phyloP scores from a whole-genome alignment of 1,140 invertebrate species.

The Macrocentrus cingulum region DNA sequence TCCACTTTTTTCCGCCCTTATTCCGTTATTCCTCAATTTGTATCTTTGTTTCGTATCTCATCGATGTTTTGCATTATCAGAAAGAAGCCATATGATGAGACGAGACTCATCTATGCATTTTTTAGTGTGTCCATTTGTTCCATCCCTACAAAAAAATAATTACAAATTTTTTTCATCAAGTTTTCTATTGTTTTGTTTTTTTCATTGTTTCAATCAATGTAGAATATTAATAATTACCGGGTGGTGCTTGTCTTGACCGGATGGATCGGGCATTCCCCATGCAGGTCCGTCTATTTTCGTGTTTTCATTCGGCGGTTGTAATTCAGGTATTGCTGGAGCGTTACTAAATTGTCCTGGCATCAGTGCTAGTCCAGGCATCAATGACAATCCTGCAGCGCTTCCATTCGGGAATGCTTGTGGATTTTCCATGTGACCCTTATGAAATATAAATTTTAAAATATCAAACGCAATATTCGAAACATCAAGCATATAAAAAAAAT shows the following conservation, averaged over 20 bases:
- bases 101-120: conserved; percentile 28
- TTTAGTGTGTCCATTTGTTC: conserved; percentile 53
- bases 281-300: conserved; percentile 51
- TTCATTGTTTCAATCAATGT: no score
- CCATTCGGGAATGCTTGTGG: conserved; percentile 54
- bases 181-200: no score
- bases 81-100: conserved; percentile 28
- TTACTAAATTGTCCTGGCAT: conserved; percentile 49
- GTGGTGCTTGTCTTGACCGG: conserved; percentile 55
- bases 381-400: conserved; percentile 45
- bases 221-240: conserved; percentile 41
- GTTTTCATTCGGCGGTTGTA: conserved; percentile 47
- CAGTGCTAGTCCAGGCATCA: conserved; percentile 50
- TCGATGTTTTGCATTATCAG: conserved; percentile 17
- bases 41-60: conserved; percentile 29
- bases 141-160: conserved; percentile 43
- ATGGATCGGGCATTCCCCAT: conserved; percentile 53
- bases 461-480: no score
- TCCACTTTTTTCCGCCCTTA: conserved; percentile 19
- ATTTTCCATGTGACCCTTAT: conserved; percentile 50
- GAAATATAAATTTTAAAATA: neutral
- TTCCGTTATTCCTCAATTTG: conserved; percentile 11
- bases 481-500: no score
- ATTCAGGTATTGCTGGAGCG: conserved; percentile 45
- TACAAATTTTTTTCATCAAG: no score